Percentiles rank a stretch among this genome's conserved stretches.
Evolutionary conservation across 2,113 vertebrate species (phyloP).

Genomic region (Vidua macroura): DNA sequence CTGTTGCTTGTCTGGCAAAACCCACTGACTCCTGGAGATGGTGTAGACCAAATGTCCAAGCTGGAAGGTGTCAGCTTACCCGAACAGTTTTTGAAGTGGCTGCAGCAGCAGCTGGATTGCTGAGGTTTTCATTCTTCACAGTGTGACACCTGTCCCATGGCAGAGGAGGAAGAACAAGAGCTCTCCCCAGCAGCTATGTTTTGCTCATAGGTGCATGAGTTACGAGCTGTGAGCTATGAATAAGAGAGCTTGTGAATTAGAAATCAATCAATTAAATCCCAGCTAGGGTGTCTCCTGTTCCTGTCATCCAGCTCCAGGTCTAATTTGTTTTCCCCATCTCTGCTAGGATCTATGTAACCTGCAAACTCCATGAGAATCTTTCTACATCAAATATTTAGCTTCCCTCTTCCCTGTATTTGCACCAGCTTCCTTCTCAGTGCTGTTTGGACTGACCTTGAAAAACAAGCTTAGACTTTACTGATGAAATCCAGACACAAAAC

Average conservation of each 20-base stretch:
- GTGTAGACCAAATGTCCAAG: not conserved
- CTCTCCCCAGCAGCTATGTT: not conserved
- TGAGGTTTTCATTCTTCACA: not conserved
- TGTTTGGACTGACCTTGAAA: not conserved
- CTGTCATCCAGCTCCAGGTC: not conserved
- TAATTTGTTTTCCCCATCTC: not conserved
- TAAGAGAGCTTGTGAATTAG: not conserved
- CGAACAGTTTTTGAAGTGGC: not conserved
- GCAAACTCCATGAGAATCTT: not conserved
- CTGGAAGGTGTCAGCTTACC: not conserved
- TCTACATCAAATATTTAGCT: not conserved
- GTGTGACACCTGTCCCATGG: fast-evolving
- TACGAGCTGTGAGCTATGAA: not conserved
- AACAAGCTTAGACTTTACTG: not conserved
- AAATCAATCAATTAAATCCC: not conserved
- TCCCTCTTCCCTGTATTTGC: not conserved
- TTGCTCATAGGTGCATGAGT: not conserved
- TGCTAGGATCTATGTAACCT: not conserved
- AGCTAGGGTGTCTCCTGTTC: not conserved
- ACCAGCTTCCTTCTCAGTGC: not conserved
- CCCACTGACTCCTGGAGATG: not conserved
- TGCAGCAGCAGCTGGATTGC: not conserved
- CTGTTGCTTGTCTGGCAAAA: not conserved
- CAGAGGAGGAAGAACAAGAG: not conserved
- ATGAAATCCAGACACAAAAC: not conserved